phyloP scores from a whole-genome alignment of 2,888 invertebrate species.

The Heliconius cydno region DNA sequence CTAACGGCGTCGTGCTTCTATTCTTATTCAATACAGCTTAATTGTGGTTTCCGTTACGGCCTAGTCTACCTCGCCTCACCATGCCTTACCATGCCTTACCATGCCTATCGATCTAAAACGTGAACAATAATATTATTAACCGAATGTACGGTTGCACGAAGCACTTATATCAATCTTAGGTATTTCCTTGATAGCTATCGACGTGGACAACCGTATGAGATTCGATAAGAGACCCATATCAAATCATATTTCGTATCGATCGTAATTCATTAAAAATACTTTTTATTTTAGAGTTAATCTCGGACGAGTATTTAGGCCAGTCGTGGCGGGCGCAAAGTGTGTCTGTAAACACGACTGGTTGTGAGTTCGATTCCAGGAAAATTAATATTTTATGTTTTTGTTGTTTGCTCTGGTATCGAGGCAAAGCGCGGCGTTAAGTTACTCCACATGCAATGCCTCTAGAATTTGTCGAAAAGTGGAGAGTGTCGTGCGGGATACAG shows the following conservation, averaged over 20 bases:
- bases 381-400: no score
- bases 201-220: slow-evolving; percentile 51
- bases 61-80: slow-evolving; percentile 51
- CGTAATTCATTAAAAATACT: slow-evolving; percentile 43
- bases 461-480: no score
- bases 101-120: slow-evolving; percentile 74
- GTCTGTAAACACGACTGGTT: no score
- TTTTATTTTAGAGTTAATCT: slow-evolving; percentile 58
- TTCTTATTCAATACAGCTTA: slow-evolving; percentile 50
- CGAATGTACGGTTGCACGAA: slow-evolving; percentile 72
- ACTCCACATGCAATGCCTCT: no score
- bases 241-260: slow-evolving; percentile 59
- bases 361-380: no score
- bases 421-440: no score
- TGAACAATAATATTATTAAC: slow-evolving; percentile 79
- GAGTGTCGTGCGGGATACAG: no score
- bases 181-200: slow-evolving; percentile 61
- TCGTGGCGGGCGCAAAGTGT: no score
- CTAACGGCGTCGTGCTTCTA: slow-evolving; percentile 44
- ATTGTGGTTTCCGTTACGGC: slow-evolving; percentile 51
- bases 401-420: no score
- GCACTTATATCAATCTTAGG: slow-evolving; percentile 53
- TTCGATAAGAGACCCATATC: slow-evolving; percentile 60
- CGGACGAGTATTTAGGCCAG: slow-evolving; percentile 49
- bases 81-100: slow-evolving; percentile 33